These are phyloP conservation scores for Temnothorax nylanderi DNA, from an alignment of 1,140 invertebrate species.

Conservation along the genomic window DNA sequence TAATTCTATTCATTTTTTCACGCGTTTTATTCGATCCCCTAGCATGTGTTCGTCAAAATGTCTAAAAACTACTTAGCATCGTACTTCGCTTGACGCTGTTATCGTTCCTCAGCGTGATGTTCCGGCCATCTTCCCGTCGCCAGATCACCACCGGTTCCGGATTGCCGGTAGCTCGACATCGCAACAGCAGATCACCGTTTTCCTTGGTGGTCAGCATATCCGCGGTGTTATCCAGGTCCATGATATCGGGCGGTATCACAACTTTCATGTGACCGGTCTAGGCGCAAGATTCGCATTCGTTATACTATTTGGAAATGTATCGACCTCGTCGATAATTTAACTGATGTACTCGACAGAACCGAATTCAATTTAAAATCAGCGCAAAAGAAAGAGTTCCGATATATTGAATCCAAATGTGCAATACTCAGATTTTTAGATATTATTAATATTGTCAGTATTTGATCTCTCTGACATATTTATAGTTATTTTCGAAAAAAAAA, in stretches of 20 bases:
- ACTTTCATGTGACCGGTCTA: conserved; percentile 93
- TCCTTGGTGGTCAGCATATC: conserved; percentile 85
- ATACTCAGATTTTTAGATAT: too few species aligned
- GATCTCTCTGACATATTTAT: neutral
- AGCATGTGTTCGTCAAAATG: neutral
- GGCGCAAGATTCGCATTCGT: conserved; percentile 39
- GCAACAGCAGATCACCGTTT: conserved; percentile 90
- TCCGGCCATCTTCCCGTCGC: conserved; percentile 90
- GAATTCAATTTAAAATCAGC: neutral
- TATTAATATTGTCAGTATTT: neutral
- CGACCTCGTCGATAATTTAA: neutral
- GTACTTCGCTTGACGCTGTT: conserved; percentile 88
- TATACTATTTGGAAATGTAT: neutral
- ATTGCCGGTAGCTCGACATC: conserved; percentile 92
- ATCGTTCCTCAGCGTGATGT: conserved; percentile 90
- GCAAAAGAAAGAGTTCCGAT: neutral
- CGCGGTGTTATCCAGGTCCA: conserved; percentile 85
- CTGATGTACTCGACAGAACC: neutral
- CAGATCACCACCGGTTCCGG: conserved; percentile 91
- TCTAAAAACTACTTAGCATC: neutral
- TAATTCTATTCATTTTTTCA: neutral
- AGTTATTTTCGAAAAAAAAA: neutral
- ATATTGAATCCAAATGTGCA: neutral
- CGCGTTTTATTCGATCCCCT: neutral
- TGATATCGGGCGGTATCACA: conserved; percentile 93